A percentile compares a stretch with the other conserved stretches of the same genome.
Evolutionary conservation across 2,888 invertebrate genomes (phyloP).

Genomic region (Eurytoma californica): DNA sequence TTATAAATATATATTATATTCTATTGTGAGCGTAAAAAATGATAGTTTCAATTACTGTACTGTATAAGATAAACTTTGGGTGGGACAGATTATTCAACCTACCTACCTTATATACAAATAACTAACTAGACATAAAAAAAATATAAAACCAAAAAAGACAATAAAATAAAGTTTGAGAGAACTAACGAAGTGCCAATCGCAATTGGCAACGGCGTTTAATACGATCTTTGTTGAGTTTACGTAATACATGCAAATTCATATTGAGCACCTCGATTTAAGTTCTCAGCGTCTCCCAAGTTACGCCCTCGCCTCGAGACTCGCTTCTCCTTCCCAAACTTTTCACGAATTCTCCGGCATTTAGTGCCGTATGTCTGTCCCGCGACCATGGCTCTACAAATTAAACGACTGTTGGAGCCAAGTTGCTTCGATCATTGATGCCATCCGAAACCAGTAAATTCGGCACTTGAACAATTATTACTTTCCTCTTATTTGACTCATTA

Average conservation of each 20-base stretch:
- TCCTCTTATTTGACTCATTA: constrained; percentile 24
- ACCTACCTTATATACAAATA: too few species aligned
- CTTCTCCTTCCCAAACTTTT: constrained; percentile 18
- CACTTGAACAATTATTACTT: constrained; percentile 20
- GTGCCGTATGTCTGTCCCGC: not conserved
- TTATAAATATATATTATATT: too few species aligned
- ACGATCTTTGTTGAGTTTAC: constrained; percentile 5
- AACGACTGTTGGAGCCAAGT: constrained; percentile 15
- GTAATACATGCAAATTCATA: too few species aligned
- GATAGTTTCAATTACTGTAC: too few species aligned
- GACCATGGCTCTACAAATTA: not conserved
- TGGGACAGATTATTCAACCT: too few species aligned
- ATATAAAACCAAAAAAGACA: too few species aligned
- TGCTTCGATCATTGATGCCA: constrained; percentile 16
- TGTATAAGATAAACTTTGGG: too few species aligned
- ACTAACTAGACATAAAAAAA: too few species aligned
- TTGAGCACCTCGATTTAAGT: not conserved
- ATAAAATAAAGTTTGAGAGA: too few species aligned
- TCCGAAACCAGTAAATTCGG: constrained; percentile 20
- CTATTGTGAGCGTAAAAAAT: too few species aligned
- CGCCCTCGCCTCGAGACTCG: not conserved
- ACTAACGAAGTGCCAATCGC: too few species aligned
- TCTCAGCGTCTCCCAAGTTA: constrained; percentile 24
- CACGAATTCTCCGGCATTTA: constrained; percentile 24
- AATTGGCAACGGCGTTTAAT: too few species aligned